phyloP scores from a whole-genome alignment of 1,140 invertebrate species.

The Xylocopa sonorina region DNA sequence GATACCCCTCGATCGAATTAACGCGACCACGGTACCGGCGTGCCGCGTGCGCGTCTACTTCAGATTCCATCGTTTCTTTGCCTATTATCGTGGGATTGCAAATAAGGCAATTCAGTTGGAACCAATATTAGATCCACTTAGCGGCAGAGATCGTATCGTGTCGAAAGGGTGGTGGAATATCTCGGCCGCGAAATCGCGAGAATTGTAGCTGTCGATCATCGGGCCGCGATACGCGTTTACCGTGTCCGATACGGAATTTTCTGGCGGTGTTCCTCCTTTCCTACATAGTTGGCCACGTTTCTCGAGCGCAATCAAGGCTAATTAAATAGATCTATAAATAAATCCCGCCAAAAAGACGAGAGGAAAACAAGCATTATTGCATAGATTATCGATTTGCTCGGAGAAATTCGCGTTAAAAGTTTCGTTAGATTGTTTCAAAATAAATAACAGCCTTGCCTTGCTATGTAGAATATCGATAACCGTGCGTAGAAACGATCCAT shows the following conservation, averaged over 20 bases:
- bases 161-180: conserved; percentile 47
- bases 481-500: not conserved
- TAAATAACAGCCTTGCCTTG: not conserved
- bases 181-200: conserved; percentile 46
- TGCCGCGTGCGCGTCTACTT: not conserved
- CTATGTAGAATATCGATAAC: not conserved
- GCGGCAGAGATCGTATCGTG: conserved; percentile 42
- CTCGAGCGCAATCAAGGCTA: too few species aligned
- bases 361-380: too few species aligned
- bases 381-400: too few species aligned
- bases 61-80: not conserved
- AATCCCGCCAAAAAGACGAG: too few species aligned
- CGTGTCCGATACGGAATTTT: conserved; percentile 16
- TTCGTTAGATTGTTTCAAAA: too few species aligned
- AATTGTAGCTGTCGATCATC: conserved; percentile 41
- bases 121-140: conserved; percentile 52
- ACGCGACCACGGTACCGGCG: not conserved
- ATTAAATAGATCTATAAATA: too few species aligned
- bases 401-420: too few species aligned
- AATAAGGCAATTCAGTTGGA: conserved; percentile 22
- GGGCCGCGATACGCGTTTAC: conserved; percentile 6
- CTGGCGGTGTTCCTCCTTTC: conserved; percentile 5
- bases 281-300: too few species aligned
- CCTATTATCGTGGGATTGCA: conserved; percentile 28
- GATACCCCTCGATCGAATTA: conserved; percentile 22